Evolutionary conservation across 1,140 invertebrate species (phyloP).

Genomic region (Philaenus spumarius): DNA sequence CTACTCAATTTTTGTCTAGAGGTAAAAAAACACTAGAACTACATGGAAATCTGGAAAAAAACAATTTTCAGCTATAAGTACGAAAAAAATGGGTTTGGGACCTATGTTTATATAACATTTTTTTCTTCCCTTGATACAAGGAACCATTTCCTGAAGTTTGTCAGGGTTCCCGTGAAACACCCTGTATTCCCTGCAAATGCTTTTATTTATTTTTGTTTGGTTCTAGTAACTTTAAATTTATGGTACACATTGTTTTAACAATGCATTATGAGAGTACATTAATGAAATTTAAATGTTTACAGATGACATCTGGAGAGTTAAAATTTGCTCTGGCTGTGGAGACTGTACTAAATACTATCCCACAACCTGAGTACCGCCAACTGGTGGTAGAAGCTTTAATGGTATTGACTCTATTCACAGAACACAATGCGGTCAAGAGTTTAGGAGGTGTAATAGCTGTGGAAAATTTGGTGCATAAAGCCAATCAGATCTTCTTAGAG

Average conservation of each 20-base stretch:
- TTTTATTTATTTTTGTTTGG: too few relatives aligned
- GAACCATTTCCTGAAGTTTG: too few relatives aligned
- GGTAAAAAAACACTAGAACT: too few relatives aligned
- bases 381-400: conserved; percentile 95
- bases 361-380: conserved; percentile 97
- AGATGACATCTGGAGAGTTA: conserved; percentile 96
- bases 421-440: conserved; percentile 71
- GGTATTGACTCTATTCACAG: conserved; percentile 86
- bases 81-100: too few relatives aligned
- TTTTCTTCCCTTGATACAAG: too few relatives aligned
- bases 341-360: conserved; percentile 93
- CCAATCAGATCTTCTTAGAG: conserved; percentile 90
- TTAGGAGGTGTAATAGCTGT: conserved; percentile 83
- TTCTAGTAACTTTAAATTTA: too few relatives aligned
- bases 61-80: too few relatives aligned
- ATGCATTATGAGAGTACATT: not conserved
- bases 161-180: too few relatives aligned
- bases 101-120: too few relatives aligned
- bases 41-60: too few relatives aligned
- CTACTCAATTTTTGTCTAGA: too few relatives aligned
- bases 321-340: conserved; percentile 98
- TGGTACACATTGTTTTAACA: too few relatives aligned
- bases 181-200: not conserved
- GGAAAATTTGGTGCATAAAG: conserved; percentile 88
- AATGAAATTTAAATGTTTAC: conserved; percentile 18